Evolutionary conservation across 2,113 vertebrate genomes (phyloP).

Genomic region (Rostratula benghalensis): DNA sequence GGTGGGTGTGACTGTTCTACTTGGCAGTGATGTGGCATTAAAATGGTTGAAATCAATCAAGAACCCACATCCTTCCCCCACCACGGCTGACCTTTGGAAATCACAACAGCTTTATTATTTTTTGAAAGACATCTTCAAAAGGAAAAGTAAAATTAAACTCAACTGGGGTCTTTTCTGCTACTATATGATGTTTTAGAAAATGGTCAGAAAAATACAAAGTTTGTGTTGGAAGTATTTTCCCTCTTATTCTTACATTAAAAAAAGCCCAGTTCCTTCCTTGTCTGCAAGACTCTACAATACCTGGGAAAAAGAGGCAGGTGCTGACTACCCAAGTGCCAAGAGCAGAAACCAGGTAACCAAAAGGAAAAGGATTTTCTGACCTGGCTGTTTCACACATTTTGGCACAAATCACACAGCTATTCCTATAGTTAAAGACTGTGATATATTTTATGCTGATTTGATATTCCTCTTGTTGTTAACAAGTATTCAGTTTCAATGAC

Average conservation of each 20-base stretch:
- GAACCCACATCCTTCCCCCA: background rate
- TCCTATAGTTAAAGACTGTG: background rate
- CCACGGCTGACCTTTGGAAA: background rate
- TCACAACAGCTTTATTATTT: background rate
- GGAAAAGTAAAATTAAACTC: background rate
- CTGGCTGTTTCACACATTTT: background rate
- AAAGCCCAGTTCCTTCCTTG: background rate
- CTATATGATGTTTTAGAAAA: background rate
- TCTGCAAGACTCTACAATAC: background rate
- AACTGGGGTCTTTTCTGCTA: background rate
- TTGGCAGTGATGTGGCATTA: background rate
- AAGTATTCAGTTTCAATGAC: background rate
- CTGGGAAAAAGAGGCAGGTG: background rate
- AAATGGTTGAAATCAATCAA: background rate
- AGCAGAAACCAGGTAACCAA: background rate
- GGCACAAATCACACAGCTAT: background rate
- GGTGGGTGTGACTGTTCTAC: background rate
- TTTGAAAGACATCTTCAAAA: background rate
- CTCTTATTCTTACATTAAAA: background rate
- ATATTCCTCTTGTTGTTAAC: background rate
- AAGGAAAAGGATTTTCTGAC: background rate
- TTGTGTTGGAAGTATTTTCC: background rate
- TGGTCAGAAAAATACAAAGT: background rate
- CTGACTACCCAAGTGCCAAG: background rate
- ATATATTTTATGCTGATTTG: background rate